These are phyloP conservation scores for Paracanthobrama guichenoti DNA, from an alignment of 2,113 vertebrate species.

Conservation along the genomic window DNA sequence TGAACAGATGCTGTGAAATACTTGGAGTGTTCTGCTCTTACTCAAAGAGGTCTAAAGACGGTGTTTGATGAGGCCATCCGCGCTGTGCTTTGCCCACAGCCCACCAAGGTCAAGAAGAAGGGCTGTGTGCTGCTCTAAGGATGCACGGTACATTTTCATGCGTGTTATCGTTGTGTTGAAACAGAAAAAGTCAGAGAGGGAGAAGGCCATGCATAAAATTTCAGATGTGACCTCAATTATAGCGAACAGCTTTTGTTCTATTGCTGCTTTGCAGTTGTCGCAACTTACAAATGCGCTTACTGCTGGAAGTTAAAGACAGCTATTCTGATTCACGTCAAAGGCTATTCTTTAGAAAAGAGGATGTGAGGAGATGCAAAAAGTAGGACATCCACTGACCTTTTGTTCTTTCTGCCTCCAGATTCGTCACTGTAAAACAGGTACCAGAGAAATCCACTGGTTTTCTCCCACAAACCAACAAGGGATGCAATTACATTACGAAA, in stretches of 20 bases:
- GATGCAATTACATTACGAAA: conserved; percentile 4
- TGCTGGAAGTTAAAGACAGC: conserved; percentile 30
- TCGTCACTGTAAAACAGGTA: conserved; percentile 1
- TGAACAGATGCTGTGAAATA: conserved; percentile 85
- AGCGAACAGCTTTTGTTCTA: not conserved
- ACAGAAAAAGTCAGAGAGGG: not conserved
- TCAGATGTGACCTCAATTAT: not conserved
- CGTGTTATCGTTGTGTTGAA: not conserved
- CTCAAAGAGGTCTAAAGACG: conserved; percentile 86
- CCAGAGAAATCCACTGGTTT: not conserved
- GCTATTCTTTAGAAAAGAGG: not conserved
- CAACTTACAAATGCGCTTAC: not conserved
- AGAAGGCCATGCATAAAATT: conserved; percentile 7
- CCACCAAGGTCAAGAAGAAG: conserved; percentile 80
- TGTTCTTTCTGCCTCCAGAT: conserved; percentile 44
- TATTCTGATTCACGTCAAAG: conserved; percentile 19
- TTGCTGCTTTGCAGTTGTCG: not conserved
- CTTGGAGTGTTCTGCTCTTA: conserved; percentile 87
- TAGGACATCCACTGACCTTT: conserved; percentile 22
- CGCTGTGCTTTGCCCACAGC: conserved; percentile 85
- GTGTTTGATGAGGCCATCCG: conserved; percentile 91
- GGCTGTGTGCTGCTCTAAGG: conserved; percentile 78
- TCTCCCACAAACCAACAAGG: not conserved
- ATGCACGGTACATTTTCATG: conserved; percentile 54
- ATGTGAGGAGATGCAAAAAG: conserved; percentile 10